Percentiles rank a stretch among this genome's conserved stretches.
phyloP scores from a whole-genome alignment of 2,797 vertebrate species.

The Pachyuromys duprasi region DNA sequence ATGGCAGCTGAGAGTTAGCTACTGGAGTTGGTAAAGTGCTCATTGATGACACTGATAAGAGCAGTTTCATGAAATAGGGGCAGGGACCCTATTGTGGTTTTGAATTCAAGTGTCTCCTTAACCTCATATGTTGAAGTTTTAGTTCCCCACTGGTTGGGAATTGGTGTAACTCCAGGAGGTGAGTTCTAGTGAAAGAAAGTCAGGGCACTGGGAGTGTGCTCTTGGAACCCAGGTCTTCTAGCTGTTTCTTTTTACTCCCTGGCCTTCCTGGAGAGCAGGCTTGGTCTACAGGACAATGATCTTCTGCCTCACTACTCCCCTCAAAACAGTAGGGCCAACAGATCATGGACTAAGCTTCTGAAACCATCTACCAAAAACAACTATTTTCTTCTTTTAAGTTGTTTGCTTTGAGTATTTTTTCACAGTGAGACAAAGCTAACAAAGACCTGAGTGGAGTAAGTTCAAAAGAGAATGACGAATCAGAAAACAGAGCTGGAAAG shows the following conservation, averaged over 20 bases:
- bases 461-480: not conserved
- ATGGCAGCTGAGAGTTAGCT: not conserved
- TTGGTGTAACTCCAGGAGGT: not conserved
- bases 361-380: not conserved
- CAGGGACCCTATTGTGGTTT: not conserved
- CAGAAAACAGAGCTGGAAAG: not conserved
- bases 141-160: not conserved
- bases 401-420: not conserved
- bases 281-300: not conserved
- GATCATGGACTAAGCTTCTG: not conserved
- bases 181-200: not conserved
- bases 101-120: not conserved
- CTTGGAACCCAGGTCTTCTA: not conserved
- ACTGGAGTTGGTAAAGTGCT: not conserved
- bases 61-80: not conserved
- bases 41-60: not conserved
- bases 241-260: not conserved
- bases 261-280: not conserved
- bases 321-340: too few species aligned
- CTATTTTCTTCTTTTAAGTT: not conserved
- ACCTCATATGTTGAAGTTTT: not conserved
- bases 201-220: not conserved
- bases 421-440: not conserved
- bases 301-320: not conserved
- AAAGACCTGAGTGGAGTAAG: not conserved